Conservation (phyloP, 1,140 invertebrate species). For the Cylas formicarius region DNA sequence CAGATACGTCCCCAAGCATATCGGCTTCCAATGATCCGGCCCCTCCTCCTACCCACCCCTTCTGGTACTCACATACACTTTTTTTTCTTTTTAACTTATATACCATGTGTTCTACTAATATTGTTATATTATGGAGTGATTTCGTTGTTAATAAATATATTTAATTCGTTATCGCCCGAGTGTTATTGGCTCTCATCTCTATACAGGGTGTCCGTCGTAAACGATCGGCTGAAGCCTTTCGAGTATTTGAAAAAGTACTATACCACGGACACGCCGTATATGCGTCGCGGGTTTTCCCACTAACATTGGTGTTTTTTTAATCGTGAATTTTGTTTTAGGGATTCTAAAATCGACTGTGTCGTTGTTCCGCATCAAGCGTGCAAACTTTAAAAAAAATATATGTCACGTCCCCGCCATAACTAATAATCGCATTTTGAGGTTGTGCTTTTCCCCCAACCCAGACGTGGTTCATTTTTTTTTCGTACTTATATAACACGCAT, state of each 20-base stretch:
- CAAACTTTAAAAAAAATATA: no score
- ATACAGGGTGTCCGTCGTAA: neutral
- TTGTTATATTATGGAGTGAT: conserved; percentile 2
- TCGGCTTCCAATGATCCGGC: conserved; percentile 27
- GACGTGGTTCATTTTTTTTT: no score
- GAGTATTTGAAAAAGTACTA: neutral
- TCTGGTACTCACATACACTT: neutral
- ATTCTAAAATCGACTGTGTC: conserved; percentile 22
- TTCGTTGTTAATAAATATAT: conserved; percentile 4
- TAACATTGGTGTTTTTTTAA: neutral
- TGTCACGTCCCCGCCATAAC: no score
- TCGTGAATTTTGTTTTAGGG: conserved; percentile 32
- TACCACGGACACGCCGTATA: neutral
- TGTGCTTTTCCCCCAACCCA: no score
- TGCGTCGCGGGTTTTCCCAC: conserved; percentile 3
- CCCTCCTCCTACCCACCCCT: conserved; percentile 1
- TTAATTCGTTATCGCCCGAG: conserved; percentile 1
- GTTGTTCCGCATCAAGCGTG: conserved; percentile 14
- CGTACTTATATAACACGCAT: no score
- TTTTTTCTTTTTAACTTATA: conserved; percentile 10
- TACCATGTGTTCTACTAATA: conserved; percentile 2
- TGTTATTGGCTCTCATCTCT: conserved; percentile 1
- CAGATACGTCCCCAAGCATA: conserved; percentile 37
- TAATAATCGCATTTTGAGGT: no score
- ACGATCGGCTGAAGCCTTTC: neutral